These are phyloP conservation scores for Sarcophilus harrisii DNA, from an alignment of 2,797 vertebrate species.

Conservation along the genomic window DNA sequence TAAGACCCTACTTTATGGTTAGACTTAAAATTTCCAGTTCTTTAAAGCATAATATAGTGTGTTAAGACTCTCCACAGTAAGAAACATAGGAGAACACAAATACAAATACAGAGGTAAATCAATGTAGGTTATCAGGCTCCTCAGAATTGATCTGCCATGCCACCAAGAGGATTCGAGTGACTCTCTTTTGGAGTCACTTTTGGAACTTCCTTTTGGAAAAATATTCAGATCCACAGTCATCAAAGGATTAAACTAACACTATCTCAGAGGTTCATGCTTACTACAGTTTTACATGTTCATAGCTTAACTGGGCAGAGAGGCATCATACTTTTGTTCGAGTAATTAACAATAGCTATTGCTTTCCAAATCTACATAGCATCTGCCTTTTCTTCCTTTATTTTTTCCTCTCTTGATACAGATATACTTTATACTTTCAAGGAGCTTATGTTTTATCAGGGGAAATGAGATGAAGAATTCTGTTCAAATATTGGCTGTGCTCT, in stretches of 20 bases:
- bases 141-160: not conserved
- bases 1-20: not conserved
- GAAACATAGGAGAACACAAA: not conserved
- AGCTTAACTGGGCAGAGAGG: too few relatives aligned
- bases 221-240: not conserved
- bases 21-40: too few relatives aligned
- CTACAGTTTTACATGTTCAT: too few relatives aligned
- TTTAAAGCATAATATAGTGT: not conserved
- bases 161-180: not conserved
- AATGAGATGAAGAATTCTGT: not conserved
- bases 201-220: not conserved
- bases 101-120: not conserved
- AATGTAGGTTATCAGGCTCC: not conserved
- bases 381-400: too few relatives aligned
- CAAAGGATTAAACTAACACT: not conserved
- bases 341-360: too few relatives aligned
- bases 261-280: too few relatives aligned
- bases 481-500: not conserved
- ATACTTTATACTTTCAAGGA: not conserved
- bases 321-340: too few relatives aligned
- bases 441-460: not conserved
- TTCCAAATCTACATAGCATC: too few relatives aligned
- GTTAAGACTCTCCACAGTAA: not conserved
- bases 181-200: too few relatives aligned
- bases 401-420: not conserved